Percentiles rank a stretch among this genome's conserved stretches.
Conservation (phyloP, 2,113 vertebrate species). For the Trinectes maculatus region DNA sequence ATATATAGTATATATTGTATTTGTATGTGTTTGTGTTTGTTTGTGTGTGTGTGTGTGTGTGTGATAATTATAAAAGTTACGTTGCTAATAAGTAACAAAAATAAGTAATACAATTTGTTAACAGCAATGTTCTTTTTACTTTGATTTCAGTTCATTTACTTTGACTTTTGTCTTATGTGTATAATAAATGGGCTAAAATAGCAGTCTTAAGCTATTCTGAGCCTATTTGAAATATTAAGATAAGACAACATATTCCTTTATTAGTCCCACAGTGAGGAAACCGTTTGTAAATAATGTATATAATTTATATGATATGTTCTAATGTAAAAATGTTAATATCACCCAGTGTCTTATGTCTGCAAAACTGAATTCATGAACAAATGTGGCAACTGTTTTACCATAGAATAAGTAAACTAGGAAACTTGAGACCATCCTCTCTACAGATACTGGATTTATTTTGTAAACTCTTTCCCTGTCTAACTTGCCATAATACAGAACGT, state of each 20-base stretch:
- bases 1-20: no score
- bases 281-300: slow-evolving; percentile 72
- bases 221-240: slow-evolving; percentile 45
- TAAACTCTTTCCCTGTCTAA: background rate
- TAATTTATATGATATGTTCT: slow-evolving; percentile 54
- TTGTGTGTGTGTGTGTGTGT: no score
- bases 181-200: slow-evolving; percentile 37
- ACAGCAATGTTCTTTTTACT: no score
- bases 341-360: slow-evolving; percentile 18
- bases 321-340: slow-evolving; percentile 51
- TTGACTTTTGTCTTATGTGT: slow-evolving; percentile 16
- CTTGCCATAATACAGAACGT: slow-evolving; percentile 1
- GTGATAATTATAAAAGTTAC: no score
- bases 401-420: background rate
- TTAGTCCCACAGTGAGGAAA: no score
- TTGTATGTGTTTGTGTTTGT: no score
- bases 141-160: no score
- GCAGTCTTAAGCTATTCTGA: slow-evolving; percentile 63
- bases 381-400: slow-evolving; percentile 10
- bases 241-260: no score
- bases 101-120: no score
- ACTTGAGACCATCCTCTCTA: background rate
- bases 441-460: slow-evolving; percentile 1
- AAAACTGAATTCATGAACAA: slow-evolving; percentile 2
- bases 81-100: no score